Evolutionary conservation across 2,797 vertebrate species (phyloP).

Genomic region (Sitta carolinensis): DNA sequence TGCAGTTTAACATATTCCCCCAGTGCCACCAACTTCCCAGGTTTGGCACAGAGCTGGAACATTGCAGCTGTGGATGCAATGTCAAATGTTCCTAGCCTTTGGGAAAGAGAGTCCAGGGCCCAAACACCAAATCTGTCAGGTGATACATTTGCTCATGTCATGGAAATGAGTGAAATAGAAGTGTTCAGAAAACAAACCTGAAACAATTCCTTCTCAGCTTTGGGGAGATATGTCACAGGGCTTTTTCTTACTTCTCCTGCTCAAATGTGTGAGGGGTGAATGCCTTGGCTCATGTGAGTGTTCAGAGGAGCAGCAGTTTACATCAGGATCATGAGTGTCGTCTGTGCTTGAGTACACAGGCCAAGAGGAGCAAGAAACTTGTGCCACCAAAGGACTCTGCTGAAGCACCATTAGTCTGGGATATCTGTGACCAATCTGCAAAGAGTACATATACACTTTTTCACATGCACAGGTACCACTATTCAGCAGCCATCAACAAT

Average conservation of each 20-base stretch:
- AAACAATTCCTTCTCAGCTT: neutral
- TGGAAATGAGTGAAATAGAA: neutral
- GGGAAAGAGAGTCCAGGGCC: neutral
- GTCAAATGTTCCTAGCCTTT: neutral
- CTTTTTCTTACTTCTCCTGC: neutral
- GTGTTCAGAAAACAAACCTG: neutral
- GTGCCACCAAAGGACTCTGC: neutral
- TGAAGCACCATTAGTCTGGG: neutral
- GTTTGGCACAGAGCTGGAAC: neutral
- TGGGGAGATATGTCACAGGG: rapidly evolving
- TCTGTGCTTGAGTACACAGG: rapidly evolving
- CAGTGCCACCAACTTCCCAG: neutral
- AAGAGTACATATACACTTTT: neutral
- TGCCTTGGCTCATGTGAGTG: neutral
- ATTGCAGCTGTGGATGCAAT: neutral
- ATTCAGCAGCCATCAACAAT: neutral
- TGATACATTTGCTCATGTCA: neutral
- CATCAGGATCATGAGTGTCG: rapidly evolving
- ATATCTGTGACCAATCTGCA: neutral
- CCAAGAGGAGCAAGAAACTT: neutral
- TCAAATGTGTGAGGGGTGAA: neutral
- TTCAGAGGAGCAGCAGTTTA: neutral
- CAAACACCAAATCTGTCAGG: neutral
- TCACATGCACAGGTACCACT: neutral
- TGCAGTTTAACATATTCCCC: neutral